Evolutionary conservation across 2,888 invertebrate genomes (phyloP).

Genomic region (Metacarcinus magister): DNA sequence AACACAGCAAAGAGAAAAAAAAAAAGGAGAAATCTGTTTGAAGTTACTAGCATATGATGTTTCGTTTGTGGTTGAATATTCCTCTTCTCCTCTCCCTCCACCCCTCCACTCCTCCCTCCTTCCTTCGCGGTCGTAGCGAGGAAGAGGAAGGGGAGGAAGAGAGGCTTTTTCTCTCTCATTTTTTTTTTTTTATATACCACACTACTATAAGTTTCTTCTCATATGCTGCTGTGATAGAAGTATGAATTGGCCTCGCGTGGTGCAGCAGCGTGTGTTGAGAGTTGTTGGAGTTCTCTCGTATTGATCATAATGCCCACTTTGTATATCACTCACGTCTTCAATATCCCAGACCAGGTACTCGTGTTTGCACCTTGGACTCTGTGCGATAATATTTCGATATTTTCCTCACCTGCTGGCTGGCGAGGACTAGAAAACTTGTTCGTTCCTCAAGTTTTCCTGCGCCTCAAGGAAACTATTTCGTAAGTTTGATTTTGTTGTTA

Average conservation of each 20-base stretch:
- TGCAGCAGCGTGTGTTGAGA: background rate
- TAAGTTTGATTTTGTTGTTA: slow-evolving; percentile 30
- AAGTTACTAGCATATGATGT: background rate
- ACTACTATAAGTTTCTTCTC: background rate
- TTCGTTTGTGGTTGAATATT: background rate
- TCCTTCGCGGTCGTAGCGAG: too few relatives aligned
- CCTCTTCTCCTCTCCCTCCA: background rate
- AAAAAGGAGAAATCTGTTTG: background rate
- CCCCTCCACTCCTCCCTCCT: background rate
- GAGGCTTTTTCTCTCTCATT: background rate
- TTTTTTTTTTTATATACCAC: too few relatives aligned
- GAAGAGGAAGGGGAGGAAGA: background rate
- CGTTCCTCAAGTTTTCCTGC: slow-evolving; percentile 21
- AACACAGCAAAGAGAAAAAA: background rate
- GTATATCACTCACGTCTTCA: background rate
- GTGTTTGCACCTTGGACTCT: background rate
- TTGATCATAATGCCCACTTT: slow-evolving; percentile 1
- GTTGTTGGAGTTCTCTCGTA: background rate
- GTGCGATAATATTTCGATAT: background rate
- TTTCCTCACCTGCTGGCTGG: background rate
- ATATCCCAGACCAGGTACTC: background rate
- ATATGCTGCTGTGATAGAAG: background rate
- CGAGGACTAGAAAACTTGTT: slow-evolving; percentile 21
- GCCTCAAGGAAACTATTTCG: slow-evolving; percentile 23
- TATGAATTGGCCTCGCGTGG: background rate